phyloP scores from a whole-genome alignment of 2,797 vertebrate species.

The Lemur catta region DNA sequence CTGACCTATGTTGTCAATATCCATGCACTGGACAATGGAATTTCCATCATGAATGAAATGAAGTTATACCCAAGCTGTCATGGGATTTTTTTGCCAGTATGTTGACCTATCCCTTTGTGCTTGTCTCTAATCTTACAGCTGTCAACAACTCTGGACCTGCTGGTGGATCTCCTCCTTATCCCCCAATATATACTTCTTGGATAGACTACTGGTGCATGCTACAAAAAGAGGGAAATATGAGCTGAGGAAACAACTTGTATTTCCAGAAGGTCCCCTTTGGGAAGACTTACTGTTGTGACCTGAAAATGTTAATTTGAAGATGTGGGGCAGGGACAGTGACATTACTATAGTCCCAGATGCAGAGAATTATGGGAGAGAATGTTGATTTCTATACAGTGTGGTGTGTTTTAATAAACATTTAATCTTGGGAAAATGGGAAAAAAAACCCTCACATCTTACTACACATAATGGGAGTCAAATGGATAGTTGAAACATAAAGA shows the following conservation, averaged over 20 bases:
- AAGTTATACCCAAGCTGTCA: not conserved
- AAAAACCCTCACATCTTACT: not conserved
- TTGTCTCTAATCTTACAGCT: not conserved
- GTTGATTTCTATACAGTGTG: not conserved
- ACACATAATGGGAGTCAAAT: constrained; percentile 36
- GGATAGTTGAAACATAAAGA: constrained; percentile 35
- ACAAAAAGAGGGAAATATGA: not conserved
- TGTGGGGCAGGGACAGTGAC: not conserved
- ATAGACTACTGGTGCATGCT: not conserved
- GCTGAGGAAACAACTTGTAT: not conserved
- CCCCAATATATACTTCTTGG: not conserved
- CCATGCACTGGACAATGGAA: not conserved
- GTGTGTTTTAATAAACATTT: not conserved
- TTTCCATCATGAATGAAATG: not conserved
- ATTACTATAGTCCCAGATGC: not conserved
- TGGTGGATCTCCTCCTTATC: not conserved
- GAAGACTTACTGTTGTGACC: not conserved
- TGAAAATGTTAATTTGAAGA: not conserved
- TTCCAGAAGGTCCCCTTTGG: not conserved
- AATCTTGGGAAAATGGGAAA: not conserved
- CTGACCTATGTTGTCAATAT: not conserved
- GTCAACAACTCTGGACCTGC: not conserved
- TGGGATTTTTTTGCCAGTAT: not conserved
- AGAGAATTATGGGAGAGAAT: not conserved
- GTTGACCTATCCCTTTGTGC: not conserved